phyloP scores from a whole-genome alignment of 2,113 vertebrate species.

The Dissostichus mawsoni region DNA sequence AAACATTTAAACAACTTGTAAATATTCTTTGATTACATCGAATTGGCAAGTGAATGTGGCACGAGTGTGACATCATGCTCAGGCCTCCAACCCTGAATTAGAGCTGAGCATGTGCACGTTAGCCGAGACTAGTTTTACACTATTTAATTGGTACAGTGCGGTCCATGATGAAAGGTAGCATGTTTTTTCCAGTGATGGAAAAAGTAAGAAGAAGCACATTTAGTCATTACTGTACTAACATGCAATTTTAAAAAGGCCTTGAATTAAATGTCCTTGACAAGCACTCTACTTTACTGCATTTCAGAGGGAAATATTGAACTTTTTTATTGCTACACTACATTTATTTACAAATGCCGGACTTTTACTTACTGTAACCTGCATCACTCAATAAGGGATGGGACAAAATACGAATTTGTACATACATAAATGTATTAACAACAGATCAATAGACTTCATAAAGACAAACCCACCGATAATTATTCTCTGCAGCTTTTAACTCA shows the following conservation, averaged over 20 bases:
- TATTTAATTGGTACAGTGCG: conserved; percentile 14
- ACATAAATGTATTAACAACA: too few relatives aligned
- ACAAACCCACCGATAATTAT: too few relatives aligned
- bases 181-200: conserved; percentile 2
- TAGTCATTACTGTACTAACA: not conserved
- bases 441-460: too few relatives aligned
- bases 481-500: too few relatives aligned
- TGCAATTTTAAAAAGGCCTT: not conserved
- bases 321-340: not conserved
- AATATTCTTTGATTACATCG: conserved; percentile 64
- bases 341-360: too few relatives aligned
- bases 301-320: not conserved
- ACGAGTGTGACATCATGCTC: conserved; percentile 53
- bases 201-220: not conserved
- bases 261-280: not conserved
- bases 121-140: not conserved
- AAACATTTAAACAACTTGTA: conserved; percentile 62
- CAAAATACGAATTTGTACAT: too few relatives aligned
- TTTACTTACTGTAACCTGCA: too few relatives aligned
- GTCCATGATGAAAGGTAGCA: not conserved
- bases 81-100: conserved; percentile 36
- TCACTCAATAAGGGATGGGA: too few relatives aligned
- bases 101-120: conserved; percentile 10
- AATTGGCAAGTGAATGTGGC: conserved; percentile 28
- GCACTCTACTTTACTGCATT: not conserved